phyloP scores from a whole-genome alignment of 2,797 vertebrate genomes.

The Spinibarbus caldwelli region DNA sequence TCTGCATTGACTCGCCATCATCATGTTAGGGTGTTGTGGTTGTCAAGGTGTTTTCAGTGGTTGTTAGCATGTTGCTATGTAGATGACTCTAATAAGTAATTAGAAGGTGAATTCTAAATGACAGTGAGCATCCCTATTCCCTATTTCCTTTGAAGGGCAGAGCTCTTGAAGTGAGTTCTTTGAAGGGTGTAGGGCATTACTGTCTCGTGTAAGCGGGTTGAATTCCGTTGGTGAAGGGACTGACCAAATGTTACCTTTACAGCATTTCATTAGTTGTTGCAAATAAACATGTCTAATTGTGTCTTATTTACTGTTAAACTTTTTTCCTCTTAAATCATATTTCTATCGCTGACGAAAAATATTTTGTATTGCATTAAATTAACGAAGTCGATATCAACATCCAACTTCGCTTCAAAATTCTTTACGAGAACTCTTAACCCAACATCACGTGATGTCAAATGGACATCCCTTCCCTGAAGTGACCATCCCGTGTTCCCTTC shows the following conservation, averaged over 20 bases:
- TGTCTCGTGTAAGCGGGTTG: not conserved
- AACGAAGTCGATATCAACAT: too few relatives aligned
- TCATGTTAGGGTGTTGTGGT: not conserved
- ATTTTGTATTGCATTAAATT: too few relatives aligned
- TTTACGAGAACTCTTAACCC: not conserved
- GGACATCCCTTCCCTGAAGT: not conserved
- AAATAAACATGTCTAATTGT: not conserved
- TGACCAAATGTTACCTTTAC: not conserved
- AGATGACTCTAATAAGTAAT: not conserved
- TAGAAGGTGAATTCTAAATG: not conserved
- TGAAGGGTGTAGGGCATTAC: not conserved
- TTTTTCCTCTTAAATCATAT: not conserved
- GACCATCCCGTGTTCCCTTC: not conserved
- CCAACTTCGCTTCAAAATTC: too few relatives aligned
- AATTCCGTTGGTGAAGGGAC: not conserved
- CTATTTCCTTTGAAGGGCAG: not conserved
- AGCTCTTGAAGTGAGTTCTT: not conserved
- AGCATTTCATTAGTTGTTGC: not conserved
- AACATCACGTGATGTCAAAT: not conserved
- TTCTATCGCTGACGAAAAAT: too few relatives aligned
- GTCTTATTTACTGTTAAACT: not conserved
- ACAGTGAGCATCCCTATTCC: too few relatives aligned
- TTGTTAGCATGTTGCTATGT: not conserved
- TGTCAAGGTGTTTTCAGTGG: not conserved
- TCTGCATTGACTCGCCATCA: not conserved